phyloP scores from a whole-genome alignment of 1,140 invertebrate genomes.

The Spodoptera litura region DNA sequence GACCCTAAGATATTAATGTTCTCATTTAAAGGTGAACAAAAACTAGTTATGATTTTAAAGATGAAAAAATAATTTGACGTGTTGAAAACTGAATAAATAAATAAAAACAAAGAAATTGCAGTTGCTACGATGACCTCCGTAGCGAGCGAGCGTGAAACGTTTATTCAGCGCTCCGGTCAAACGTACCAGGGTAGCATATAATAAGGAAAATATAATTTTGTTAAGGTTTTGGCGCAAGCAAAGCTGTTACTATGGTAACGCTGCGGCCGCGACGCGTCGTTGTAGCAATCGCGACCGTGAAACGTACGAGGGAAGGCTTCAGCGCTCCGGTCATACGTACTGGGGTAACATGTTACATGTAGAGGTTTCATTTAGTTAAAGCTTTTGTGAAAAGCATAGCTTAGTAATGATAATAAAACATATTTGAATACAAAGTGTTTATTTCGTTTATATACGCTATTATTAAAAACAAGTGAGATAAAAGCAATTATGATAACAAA shows the following conservation, averaged over 20 bases:
- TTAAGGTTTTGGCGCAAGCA: background rate
- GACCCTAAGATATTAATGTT: no score
- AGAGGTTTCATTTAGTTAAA: background rate
- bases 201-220: background rate
- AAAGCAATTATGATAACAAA: no score
- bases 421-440: no score
- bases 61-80: no score
- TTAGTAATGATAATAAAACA: no score
- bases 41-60: no score
- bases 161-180: slow-evolving; percentile 13
- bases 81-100: background rate
- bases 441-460: no score
- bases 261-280: background rate
- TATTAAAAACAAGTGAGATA: no score
- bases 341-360: background rate
- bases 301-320: background rate
- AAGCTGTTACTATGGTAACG: background rate
- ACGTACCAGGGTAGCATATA: background rate
- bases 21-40: no score
- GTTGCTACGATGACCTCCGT: background rate
- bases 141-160: background rate
- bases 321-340: slow-evolving; percentile 12
- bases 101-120: background rate
- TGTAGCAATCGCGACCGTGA: background rate
- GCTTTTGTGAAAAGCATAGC: background rate